Conservation (phyloP, 2,888 invertebrate genomes). For the Cyaniris semiargus region DNA sequence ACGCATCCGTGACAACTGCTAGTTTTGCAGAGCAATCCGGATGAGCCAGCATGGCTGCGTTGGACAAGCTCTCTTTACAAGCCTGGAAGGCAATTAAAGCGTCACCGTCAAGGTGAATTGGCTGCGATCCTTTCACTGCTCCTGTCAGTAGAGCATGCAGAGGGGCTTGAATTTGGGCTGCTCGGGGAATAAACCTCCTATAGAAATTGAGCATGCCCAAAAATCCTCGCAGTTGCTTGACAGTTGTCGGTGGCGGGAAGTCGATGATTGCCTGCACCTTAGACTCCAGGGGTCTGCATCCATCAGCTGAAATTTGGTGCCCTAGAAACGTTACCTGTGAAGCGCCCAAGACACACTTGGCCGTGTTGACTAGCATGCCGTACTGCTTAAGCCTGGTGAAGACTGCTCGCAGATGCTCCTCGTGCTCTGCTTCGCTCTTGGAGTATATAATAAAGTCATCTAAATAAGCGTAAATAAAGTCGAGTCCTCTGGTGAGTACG, state of each 20-base stretch:
- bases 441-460: conserved; percentile 52
- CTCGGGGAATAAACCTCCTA: conserved; percentile 49
- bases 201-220: conserved; percentile 48
- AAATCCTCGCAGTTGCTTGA: conserved; percentile 41
- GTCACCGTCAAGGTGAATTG: conserved; percentile 34
- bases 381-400: conserved; percentile 41
- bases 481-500: conserved; percentile 40
- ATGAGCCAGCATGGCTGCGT: conserved; percentile 16
- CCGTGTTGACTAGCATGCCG: conserved; percentile 42
- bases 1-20: conserved; percentile 48
- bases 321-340: conserved; percentile 43
- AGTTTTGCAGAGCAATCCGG: conserved; percentile 44
- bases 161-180: conserved; percentile 50
- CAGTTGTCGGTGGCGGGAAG: conserved; percentile 41
- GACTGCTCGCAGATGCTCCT: conserved; percentile 31
- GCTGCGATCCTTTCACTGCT: conserved; percentile 45
- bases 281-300: conserved; percentile 48
- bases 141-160: conserved; percentile 47
- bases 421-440: conserved; percentile 35
- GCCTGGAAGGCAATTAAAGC: neutral
- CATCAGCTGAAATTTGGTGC: conserved; percentile 38
- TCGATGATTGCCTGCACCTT: conserved; percentile 46
- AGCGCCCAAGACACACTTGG: conserved; percentile 44
- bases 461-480: conserved; percentile 46
- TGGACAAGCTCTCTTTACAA: neutral